A percentile compares a stretch with the other conserved stretches of the same genome.
Conservation (phyloP, 2,113 vertebrate species). For the Alethe castanea region DNA sequence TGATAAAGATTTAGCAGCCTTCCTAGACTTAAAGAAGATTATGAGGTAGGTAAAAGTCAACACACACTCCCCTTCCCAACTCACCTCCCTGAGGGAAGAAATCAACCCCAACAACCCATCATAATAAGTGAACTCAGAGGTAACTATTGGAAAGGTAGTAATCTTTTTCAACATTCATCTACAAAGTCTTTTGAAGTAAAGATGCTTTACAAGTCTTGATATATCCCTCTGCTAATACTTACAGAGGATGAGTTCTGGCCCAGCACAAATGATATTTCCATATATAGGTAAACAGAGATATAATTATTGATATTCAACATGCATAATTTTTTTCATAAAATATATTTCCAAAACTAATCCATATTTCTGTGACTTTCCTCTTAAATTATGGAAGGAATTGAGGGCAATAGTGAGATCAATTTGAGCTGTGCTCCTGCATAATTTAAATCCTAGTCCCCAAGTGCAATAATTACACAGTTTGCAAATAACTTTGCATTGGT, state of each 20-base stretch:
- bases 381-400: neutral
- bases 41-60: neutral
- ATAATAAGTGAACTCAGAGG: neutral
- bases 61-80: accelerated
- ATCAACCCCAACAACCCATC: neutral
- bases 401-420: neutral
- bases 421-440: neutral
- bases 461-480: neutral
- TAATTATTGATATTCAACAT: neutral
- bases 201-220: neutral
- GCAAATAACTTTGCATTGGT: neutral
- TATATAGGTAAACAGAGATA: neutral
- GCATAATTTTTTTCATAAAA: neutral
- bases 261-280: neutral
- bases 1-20: neutral
- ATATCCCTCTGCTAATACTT: neutral
- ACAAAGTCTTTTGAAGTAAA: neutral
- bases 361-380: neutral
- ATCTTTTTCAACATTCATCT: neutral
- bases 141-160: neutral
- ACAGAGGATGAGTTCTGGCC: neutral
- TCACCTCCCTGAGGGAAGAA: neutral
- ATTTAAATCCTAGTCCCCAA: neutral
- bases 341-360: neutral
- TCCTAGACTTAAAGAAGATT: neutral